Evolutionary conservation across 2,113 vertebrate genomes (phyloP), one percentile per base, ranked within the genome.

Genomic region (Orientallactaga bullata): DNA sequence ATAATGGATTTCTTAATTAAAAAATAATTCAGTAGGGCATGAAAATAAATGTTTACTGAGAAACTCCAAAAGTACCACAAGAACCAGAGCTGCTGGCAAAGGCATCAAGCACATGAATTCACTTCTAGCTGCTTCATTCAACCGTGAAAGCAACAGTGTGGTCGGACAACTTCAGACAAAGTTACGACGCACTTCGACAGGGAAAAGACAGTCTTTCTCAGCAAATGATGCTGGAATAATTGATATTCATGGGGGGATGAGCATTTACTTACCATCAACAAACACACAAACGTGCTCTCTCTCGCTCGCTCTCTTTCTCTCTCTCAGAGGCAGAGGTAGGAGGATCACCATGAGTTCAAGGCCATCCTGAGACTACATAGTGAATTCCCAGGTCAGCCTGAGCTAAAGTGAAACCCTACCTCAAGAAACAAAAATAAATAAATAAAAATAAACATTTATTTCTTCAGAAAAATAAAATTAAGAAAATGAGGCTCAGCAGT

Each of bases 1-100:
- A 24, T 32, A 85, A 81, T 47, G 28, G n/a, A 55, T 65, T 88
- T 93, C 83, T 88, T 32, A 69, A 90, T 63, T 88, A 90, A 61
- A 92, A 77, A 78, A 42, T 37, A 76, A 81, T 71, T 76, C 61
- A 68, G n/a, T 30, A 32, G 18, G 11, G 28, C 55, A 47, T 28
- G n/a, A 90, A 84, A 68, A 71, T 26, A 7, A 80, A 65, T 28
- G 32, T 74, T 78, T 37, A 55, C 24, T 60, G 51, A 26, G 12
- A 85, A 20, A 61, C 66, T 78, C 85, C 12, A 32, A n/a, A 58
- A 88, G 73, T 32, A 79, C 1, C 21, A 3, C 7, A 37, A 74
- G 88, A 26, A 69, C 58, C 15, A 23, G 5, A 55, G 61, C 15
- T 71, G n/a, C 83, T 61, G 80, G 79, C 63, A n/a, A 23, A 66